A percentile compares a stretch with the other conserved stretches of the same genome.
These are phyloP conservation scores for Salvelinus fontinalis DNA, from an alignment of 2,113 vertebrate species.

Conservation along the genomic window DNA sequence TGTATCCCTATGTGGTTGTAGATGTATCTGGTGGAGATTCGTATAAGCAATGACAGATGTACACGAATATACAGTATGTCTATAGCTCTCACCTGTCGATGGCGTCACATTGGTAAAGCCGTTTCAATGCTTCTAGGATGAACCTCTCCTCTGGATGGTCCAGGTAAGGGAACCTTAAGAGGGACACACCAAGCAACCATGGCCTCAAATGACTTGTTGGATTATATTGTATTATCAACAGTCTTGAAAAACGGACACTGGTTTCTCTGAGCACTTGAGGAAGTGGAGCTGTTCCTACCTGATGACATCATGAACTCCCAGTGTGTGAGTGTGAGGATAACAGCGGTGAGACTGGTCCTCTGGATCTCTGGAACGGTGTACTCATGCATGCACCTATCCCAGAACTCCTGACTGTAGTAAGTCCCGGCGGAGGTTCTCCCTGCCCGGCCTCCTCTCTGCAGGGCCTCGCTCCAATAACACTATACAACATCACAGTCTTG, in stretches of 20 bases:
- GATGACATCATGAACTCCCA: constrained; percentile 94
- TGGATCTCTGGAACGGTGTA: constrained; percentile 94
- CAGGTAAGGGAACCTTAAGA: constrained; percentile 90
- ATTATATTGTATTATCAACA: neutral
- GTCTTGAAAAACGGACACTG: neutral
- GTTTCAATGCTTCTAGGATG: constrained; percentile 91
- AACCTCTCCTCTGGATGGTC: constrained; percentile 92
- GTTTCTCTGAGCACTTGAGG: neutral
- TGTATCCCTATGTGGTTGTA: too few relatives aligned
- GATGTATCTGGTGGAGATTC: too few relatives aligned
- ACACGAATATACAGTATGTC: neutral
- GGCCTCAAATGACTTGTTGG: too few relatives aligned
- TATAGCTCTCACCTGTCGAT: constrained; percentile 86
- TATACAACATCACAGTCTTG: too few relatives aligned
- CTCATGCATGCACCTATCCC: constrained; percentile 92
- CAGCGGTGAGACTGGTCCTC: constrained; percentile 89
- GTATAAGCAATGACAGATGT: neutral
- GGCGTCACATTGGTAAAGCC: constrained; percentile 92
- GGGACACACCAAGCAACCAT: neutral
- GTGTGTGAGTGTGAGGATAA: constrained; percentile 87
- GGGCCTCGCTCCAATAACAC: constrained; percentile 84
- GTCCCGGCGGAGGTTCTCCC: constrained; percentile 89
- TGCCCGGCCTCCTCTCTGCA: constrained; percentile 89
- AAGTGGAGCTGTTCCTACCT: constrained; percentile 71
- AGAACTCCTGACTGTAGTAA: constrained; percentile 89